Base-by-base conservation (phyloP, 2,888 invertebrate species). In the Fragum sueziense region DNA sequence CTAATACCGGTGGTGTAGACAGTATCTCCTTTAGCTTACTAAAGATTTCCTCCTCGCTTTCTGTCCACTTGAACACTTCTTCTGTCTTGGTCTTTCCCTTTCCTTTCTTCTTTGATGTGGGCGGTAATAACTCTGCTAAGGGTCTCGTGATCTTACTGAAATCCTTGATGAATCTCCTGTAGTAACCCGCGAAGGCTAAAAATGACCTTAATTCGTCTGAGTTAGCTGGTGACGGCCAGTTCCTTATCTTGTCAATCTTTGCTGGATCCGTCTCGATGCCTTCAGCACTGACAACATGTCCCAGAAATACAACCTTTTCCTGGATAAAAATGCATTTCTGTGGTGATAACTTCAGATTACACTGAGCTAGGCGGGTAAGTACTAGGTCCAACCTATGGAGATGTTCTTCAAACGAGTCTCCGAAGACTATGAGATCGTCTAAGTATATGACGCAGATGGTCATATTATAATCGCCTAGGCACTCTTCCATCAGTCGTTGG, bases 71-170 rank as follows among this genome's bases (percentile, higher is more conserved):
- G 17, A 25, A 65, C 9, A 34, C 65, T 11, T n/a, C 37, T 17
- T 31, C 3, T 27, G 4, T 31, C 37, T 65, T 65, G 33, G n/a
- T 9, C 25, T 34, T 65, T 9, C 34, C 33, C 3, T 37, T 37
- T 9, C n/a, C n/a, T n/a, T n/a, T n/a, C n/a, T 65, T 65, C 65
- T 65, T 34, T 65, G 65, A 65, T n/a, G 65, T 65, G 6, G 34
- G 65, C 3, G 65, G 65, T n/a, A 34, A 22, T n/a, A 65, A 29
- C 7, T 65, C 65, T 17, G 20, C 22, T 20, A 65, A 34, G 3
- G 34, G 65, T 65, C 37, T 65, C 11, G 31, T 37, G 20, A 65
- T 22, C 17, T 65, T 37, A 22, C 34, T 37, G n/a, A 65, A 65
- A 22, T 65, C 37, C 25, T 65, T 65, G 25, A 65, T 37, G 37